Base-by-base conservation (phyloP, 1,140 invertebrate genomes). In the Bombus sibiricus region DNA sequence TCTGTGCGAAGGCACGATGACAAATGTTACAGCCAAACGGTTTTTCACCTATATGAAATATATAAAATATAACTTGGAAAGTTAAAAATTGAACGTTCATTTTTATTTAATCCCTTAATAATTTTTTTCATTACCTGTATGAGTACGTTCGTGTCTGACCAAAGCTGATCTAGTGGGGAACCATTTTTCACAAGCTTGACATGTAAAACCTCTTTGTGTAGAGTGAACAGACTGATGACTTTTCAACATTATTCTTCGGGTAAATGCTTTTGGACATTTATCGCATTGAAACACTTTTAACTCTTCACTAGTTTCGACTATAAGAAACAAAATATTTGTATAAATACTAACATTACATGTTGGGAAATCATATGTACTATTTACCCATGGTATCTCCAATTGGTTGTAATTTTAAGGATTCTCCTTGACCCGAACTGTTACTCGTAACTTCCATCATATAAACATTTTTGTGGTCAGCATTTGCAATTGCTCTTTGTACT, bases 111-210 rank as follows among this genome's bases (percentile, higher is more conserved):
- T 78, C 64, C 62, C 37, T 37, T 22, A 18, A 87, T 37, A 62
- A 12, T 53, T 41, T 59, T 13, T 41, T 64, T 39, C 15, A 83
- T 32, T 72, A 91, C 94, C 97, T 81, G 96, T 97, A 95, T 97
- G 97, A 73, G 97, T 97, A 69, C 97, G 96, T 95, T 97, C 97
- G 92, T 98, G 98, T 34, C 98, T 96, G 53, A 97, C 96, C 68
- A 98, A 96, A 79, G 97, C 97, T 72, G 97, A 98, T 81, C 96
- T 96, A 62, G 98, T 97, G 3, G 98, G 98, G 93, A 99, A 98
- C 94, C 97, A 96, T 92, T 98, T 97, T 59, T 97, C 96, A 93
- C 98, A 99, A 25, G 97, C 95, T 13, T 95, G 95, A 89, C 97
- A 97, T 71, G 96, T 96, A 85, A 96, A 97, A 73, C 96, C 96